Evolutionary conservation across 23 tunicate species (phyloP), one percentile per base, ranked within the genome.

Genomic region (Trididemnum clinides): DNA sequence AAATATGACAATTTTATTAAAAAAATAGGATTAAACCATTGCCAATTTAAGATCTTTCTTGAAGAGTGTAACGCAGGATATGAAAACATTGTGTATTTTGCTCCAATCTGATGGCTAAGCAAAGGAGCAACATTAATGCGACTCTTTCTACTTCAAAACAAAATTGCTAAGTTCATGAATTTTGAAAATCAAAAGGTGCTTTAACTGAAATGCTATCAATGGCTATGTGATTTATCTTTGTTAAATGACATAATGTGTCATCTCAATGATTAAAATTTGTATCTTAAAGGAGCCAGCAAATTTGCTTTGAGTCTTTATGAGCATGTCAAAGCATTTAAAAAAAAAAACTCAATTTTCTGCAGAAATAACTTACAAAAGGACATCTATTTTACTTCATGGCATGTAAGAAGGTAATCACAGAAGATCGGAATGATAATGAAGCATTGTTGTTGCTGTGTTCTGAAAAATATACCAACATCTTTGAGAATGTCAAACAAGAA

Each of bases 121-220:
- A 33, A 34, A 71, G 78, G 78, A 71, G 78, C 78, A 71, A 71
- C 78, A 71, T n/a, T n/a, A n/a, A n/a, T n/a, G n/a, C n/a, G n/a
- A n/a, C n/a, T n/a, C n/a, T n/a, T n/a, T n/a, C n/a, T n/a, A n/a
- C n/a, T n/a, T n/a, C n/a, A n/a, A n/a, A n/a, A n/a, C n/a, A n/a
- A n/a, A n/a, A n/a, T n/a, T n/a, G n/a, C n/a, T n/a, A n/a, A 64
- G 71, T 27, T 64, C 31, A 27, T 64, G 31, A 27, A 64, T 27
- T 23, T 64, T n/a, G 19, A 27, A 64, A 64, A 25, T 25, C 71
- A 27, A 25, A 12, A 64, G 71, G 54, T 44, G 54, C 54, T 15
- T 44, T 10, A 44, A 44, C 54, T 44, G 54, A 44, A 44, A 44
- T 44, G 54, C 54, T 44, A 44, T 44, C n/a, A n/a, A n/a, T n/a